These are phyloP conservation scores for Cirrhinus molitorella DNA, from an alignment of 2,797 vertebrate genomes.

Conservation along the genomic window DNA sequence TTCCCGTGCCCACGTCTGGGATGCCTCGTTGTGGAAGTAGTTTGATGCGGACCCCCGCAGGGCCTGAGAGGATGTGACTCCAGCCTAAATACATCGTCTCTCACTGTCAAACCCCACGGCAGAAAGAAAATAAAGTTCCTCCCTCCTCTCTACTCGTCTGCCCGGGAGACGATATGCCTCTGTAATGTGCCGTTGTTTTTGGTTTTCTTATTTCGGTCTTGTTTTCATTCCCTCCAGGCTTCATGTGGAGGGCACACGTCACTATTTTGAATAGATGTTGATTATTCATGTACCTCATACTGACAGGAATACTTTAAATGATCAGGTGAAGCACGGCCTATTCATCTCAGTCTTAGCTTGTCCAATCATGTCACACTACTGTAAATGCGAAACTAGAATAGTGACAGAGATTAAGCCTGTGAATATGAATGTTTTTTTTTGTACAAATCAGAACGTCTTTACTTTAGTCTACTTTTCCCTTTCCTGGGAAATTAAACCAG, in stretches of 20 bases:
- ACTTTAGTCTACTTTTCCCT: neutral
- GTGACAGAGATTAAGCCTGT: neutral
- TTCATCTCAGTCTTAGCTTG: neutral
- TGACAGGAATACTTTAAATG: conserved; percentile 18
- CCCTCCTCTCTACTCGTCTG: neutral
- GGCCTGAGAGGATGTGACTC: conserved; percentile 24
- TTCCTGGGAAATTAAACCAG: neutral
- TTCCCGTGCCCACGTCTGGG: neutral
- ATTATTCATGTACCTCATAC: conserved; percentile 53
- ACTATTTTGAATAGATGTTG: conserved; percentile 4
- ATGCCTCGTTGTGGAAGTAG: conserved; percentile 16
- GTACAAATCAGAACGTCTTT: neutral
- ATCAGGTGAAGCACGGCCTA: conserved; percentile 3
- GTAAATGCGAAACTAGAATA: neutral
- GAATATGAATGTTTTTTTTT: neutral
- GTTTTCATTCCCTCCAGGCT: conserved; percentile 58
- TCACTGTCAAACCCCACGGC: conserved; percentile 32
- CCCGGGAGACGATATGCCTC: conserved; percentile 26
- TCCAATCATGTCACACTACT: neutral
- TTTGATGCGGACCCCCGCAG: conserved; percentile 10
- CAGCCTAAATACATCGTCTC: conserved; percentile 16
- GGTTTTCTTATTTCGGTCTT: neutral
- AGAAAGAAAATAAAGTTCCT: conserved; percentile 18
- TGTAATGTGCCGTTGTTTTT: conserved; percentile 24
- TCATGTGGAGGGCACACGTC: conserved; percentile 66